Evolutionary conservation across 1,140 invertebrate genomes (phyloP).

Genomic region (Caerostris extrusa): DNA sequence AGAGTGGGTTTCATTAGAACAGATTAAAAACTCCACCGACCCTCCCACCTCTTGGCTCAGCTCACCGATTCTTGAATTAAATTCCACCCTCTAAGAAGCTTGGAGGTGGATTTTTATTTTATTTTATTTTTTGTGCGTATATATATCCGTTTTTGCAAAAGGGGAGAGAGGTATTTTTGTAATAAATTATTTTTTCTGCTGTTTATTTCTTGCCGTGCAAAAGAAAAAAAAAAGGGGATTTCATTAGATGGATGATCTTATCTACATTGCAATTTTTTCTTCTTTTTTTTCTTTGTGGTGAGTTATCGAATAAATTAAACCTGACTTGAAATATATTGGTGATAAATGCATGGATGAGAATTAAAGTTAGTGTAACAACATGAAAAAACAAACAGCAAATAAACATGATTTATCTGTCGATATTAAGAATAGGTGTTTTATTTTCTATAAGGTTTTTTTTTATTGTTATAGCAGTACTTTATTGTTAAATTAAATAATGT

Average conservation of each 20-base stretch:
- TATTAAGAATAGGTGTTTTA: no score
- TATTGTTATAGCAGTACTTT: no score
- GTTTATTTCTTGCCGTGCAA: neutral
- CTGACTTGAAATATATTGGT: neutral
- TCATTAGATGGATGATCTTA: neutral
- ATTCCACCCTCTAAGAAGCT: constrained; percentile 7
- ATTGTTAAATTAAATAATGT: no score
- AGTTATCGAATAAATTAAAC: constrained; percentile 5
- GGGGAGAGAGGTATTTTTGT: neutral
- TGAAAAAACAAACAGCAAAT: no score
- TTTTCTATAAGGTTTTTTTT: no score
- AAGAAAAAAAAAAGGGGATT: neutral
- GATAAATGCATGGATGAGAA: neutral
- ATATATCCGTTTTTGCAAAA: neutral
- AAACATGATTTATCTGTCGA: no score
- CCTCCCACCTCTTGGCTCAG: neutral
- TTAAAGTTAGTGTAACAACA: no score
- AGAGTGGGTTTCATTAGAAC: constrained; percentile 28
- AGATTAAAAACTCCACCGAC: constrained; percentile 1
- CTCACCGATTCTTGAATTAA: constrained; percentile 29
- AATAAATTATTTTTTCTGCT: constrained; percentile 35
- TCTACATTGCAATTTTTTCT: neutral
- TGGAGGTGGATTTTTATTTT: neutral
- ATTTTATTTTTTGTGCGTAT: neutral
- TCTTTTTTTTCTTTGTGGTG: no score